Evolutionary conservation across 1,140 invertebrate species (phyloP).

Genomic region (Ips typographus): DNA sequence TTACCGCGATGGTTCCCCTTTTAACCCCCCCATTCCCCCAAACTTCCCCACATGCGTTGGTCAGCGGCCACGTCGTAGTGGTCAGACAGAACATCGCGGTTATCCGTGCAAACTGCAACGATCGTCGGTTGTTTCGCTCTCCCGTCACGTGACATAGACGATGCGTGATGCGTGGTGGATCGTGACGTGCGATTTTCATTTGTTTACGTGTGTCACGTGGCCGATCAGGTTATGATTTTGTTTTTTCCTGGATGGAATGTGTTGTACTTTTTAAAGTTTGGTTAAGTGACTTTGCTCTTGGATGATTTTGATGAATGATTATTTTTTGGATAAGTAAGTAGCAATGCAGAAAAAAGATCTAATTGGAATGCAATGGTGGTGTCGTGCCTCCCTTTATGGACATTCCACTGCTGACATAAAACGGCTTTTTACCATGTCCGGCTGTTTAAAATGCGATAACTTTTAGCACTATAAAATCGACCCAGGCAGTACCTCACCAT

Average conservation of each 20-base stretch:
- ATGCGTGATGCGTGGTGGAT: conserved; percentile 24
- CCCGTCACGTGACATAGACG: conserved; percentile 31
- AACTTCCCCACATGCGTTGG: conserved; percentile 22
- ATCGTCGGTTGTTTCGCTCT: conserved; percentile 26
- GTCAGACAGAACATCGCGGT: conserved; percentile 35
- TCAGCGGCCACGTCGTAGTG: conserved; percentile 28
- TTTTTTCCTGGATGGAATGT: background rate
- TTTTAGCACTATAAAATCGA: conserved; percentile 30
- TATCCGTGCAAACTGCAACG: conserved; percentile 33
- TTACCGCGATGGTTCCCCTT: conserved; percentile 10
- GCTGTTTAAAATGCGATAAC: conserved; percentile 24
- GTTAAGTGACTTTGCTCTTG: background rate
- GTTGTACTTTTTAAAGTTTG: background rate
- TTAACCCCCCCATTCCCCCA: conserved; percentile 9
- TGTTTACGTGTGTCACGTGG: conserved; percentile 36
- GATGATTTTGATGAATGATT: background rate
- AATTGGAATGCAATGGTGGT: too few relatives aligned
- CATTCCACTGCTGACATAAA: conserved; percentile 21
- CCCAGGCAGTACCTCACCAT: conserved; percentile 18
- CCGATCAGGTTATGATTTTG: conserved; percentile 4
- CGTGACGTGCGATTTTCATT: conserved; percentile 32
- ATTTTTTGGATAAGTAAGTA: background rate
- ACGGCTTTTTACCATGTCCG: conserved; percentile 8
- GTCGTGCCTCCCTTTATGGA: conserved; percentile 8
- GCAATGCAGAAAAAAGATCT: too few relatives aligned